phyloP scores from a whole-genome alignment of 1,140 invertebrate genomes.

The Drosophila bocqueti region DNA sequence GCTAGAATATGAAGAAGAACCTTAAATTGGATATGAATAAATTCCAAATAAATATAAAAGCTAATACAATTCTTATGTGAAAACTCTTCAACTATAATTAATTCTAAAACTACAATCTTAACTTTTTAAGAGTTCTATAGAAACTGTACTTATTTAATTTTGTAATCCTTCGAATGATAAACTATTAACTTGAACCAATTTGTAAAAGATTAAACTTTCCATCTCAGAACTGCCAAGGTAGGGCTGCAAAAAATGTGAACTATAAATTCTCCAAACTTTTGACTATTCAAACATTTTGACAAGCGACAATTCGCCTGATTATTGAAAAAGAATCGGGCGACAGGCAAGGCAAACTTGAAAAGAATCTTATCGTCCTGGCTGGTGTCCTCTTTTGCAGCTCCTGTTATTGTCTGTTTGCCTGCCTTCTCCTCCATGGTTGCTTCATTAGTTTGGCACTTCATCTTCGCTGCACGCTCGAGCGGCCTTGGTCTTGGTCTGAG shows the following conservation, averaged over 20 bases:
- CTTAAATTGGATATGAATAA: not conserved
- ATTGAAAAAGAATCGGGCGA: constrained; percentile 33
- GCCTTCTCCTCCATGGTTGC: constrained; percentile 21
- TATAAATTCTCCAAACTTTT: constrained; percentile 59
- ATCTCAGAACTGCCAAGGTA: not conserved
- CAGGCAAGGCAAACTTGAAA: constrained; percentile 10
- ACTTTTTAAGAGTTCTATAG: not conserved
- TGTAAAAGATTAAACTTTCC: not conserved
- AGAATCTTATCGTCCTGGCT: constrained; percentile 33
- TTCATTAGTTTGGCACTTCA: constrained; percentile 73
- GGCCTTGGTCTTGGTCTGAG: constrained; percentile 50
- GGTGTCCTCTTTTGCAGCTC: constrained; percentile 10
- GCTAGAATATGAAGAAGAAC: not conserved
- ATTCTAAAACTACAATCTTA: not conserved
- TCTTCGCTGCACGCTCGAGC: constrained; percentile 58
- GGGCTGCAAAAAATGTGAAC: not conserved
- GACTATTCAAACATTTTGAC: constrained; percentile 68
- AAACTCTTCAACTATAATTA: no score
- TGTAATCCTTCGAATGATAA: not conserved
- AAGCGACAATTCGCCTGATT: constrained; percentile 79
- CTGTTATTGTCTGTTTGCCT: constrained; percentile 4
- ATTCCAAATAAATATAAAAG: not conserved
- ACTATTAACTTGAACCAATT: not conserved
- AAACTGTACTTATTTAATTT: not conserved
- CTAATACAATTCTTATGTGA: not conserved